Evolutionary conservation across 2,888 invertebrate genomes (phyloP).

Genomic region (Ectobius pallidus): DNA sequence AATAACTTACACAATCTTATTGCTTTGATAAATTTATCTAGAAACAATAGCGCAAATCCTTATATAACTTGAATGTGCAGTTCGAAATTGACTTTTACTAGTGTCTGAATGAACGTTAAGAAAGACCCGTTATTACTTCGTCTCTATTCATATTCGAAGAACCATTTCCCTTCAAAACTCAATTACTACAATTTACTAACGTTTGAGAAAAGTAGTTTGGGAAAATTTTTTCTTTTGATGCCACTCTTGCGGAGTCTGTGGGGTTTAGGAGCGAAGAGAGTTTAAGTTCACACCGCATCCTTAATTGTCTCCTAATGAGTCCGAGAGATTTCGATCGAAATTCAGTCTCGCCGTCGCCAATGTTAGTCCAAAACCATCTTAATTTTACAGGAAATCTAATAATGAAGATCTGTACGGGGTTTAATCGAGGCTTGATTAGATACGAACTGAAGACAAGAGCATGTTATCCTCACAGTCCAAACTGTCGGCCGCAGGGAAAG

Average conservation of each 20-base stretch:
- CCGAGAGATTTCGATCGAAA: not conserved
- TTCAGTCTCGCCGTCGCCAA: not conserved
- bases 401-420: not conserved
- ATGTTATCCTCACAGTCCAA: not conserved
- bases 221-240: too few species aligned
- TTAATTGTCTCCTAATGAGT: constrained; percentile 4
- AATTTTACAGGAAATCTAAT: constrained; percentile 14
- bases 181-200: not conserved
- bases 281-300: not conserved
- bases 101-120: not conserved
- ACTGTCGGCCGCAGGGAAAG: not conserved
- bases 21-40: too few species aligned
- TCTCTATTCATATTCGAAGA: not conserved
- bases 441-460: not conserved
- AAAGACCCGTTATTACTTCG: not conserved
- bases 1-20: not conserved
- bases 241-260: not conserved
- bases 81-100: not conserved
- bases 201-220: too few species aligned
- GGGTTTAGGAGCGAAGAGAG: not conserved
- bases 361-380: not conserved
- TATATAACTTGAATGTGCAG: not conserved
- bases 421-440: constrained; percentile 2
- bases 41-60: too few species aligned
- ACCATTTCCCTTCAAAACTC: not conserved